phyloP scores from a whole-genome alignment of 2,797 vertebrate genomes.

The Acropternis orthonyx region DNA sequence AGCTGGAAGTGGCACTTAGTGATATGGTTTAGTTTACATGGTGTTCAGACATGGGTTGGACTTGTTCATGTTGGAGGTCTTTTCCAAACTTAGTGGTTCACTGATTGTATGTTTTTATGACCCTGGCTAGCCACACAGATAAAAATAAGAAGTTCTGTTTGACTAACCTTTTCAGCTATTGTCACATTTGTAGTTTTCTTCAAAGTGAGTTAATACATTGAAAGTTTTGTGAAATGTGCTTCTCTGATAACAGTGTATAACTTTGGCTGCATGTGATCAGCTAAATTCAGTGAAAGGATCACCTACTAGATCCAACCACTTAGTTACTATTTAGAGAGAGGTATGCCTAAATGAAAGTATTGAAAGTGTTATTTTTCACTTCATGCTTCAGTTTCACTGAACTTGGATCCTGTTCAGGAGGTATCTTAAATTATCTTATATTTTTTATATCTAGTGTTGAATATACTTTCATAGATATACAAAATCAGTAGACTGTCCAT shows the following conservation, averaged over 20 bases:
- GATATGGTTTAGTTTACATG: background rate
- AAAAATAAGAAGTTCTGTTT: background rate
- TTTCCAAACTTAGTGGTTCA: background rate
- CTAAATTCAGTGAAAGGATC: background rate
- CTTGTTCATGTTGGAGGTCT: background rate
- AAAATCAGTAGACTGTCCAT: background rate
- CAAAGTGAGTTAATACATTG: background rate
- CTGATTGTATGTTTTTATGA: background rate
- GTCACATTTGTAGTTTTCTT: background rate
- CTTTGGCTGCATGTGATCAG: background rate
- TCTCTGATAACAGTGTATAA: background rate
- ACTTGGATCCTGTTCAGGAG: background rate
- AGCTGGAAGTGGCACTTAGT: background rate
- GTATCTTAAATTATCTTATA: background rate
- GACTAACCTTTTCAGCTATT: background rate
- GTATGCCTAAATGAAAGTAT: background rate
- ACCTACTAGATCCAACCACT: background rate
- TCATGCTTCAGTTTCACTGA: background rate
- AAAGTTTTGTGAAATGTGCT: background rate
- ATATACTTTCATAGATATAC: background rate
- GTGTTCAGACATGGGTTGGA: background rate
- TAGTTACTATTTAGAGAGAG: background rate
- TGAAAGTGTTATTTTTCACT: background rate
- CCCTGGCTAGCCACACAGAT: background rate
- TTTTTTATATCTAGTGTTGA: background rate